Evolutionary conservation across 2,113 vertebrate species (phyloP), one percentile per base, ranked within the genome.

Genomic region (Lepus timidus): DNA sequence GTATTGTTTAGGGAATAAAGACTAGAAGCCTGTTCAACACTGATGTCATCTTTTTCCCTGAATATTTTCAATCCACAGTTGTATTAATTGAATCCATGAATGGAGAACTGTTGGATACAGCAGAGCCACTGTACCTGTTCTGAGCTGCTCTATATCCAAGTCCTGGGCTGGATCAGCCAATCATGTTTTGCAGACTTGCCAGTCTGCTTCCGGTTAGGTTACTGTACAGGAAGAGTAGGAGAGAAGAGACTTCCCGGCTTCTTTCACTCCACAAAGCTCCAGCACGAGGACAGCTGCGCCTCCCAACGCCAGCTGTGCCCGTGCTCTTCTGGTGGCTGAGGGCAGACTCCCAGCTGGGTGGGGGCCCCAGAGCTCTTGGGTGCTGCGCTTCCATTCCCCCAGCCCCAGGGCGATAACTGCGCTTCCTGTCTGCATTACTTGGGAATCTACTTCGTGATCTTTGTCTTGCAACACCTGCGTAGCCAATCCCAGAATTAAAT

Each of bases 401-500:
- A 82, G 61, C 36, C n/a, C 75, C 33, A 67, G 3, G 11, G 73
- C 55, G 16, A 27, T 67, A n/a, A 70, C 33, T 79, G 44, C 1
- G 64, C 68, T 64, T 67, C 74, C 55, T 22, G 4, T 73, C 5
- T 22, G 22, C 19, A 83, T 78, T 82, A 75, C 33, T 10, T 61
- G 9, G n/a, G 58, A 90, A 39, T 64, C 78, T 75, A 82, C 49
- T 62, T 78, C 76, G 65, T 86, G 65, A n/a, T 79, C 22, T 68
- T 64, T 85, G 51, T 81, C 36, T 95, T 62, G 64, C 64, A 86
- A 82, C 16, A 71, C 19, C 90, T 61, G 44, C n/a, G 44, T 58
- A 84, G 84, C 25, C 68, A 85, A 71, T 16, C 52, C 36, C 88
- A 90, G 71, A 91, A 81, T 44, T 52, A 93, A 70, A 89, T 92